These are phyloP conservation scores for Oryzias woworae DNA, from an alignment of 2,113 vertebrate species.

Conservation along the genomic window DNA sequence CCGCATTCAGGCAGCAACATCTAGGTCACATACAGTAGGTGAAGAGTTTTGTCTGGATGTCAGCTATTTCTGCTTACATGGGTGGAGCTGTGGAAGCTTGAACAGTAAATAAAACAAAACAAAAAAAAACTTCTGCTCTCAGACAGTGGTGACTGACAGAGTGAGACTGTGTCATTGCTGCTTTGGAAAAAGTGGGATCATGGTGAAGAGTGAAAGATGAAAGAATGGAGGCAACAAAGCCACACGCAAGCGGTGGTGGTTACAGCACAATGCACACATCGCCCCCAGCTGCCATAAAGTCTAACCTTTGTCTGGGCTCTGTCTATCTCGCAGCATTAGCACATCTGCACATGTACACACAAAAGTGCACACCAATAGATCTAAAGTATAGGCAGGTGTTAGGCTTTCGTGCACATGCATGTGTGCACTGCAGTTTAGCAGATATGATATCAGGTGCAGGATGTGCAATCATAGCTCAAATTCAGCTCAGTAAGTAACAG, in stretches of 20 bases:
- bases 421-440: conserved; percentile 32
- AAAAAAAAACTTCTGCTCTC: conserved; percentile 24
- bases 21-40: neutral
- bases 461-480: too few species aligned
- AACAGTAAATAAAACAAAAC: conserved; percentile 38
- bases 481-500: too few species aligned
- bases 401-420: conserved; percentile 34
- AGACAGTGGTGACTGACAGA: conserved; percentile 40
- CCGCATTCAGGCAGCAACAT: neutral
- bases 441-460: conserved; percentile 3
- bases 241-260: conserved; percentile 59
- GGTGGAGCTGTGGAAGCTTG: conserved; percentile 23
- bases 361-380: conserved; percentile 27
- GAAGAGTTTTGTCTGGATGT: neutral
- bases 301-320: conserved; percentile 57
- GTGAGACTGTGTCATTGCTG: conserved; percentile 48
- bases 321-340: conserved; percentile 34
- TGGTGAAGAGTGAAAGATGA: conserved; percentile 34
- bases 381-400: conserved; percentile 56
- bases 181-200: conserved; percentile 27
- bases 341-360: conserved; percentile 35
- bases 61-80: conserved; percentile 14
- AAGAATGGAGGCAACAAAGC: conserved; percentile 34
- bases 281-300: conserved; percentile 33
- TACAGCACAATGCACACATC: conserved; percentile 51